Percentiles rank a stretch among this genome's conserved stretches.
These are phyloP conservation scores for Pseudomugil gertrudae DNA, from an alignment of 2,797 vertebrate genomes.

Conservation along the genomic window DNA sequence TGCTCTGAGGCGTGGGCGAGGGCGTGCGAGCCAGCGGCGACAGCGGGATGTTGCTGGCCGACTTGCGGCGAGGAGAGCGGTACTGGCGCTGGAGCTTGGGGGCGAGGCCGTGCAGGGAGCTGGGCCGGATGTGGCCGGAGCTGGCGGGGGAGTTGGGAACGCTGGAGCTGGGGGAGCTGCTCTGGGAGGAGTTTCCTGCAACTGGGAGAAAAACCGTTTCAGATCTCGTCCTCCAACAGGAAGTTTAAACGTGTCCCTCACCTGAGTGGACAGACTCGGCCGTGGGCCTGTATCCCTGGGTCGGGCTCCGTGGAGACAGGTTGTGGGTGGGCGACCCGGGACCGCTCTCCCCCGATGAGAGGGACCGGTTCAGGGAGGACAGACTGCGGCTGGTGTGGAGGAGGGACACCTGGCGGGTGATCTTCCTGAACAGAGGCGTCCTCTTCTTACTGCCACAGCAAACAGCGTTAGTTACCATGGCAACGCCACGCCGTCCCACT, in stretches of 20 bases:
- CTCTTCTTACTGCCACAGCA: conserved; percentile 86
- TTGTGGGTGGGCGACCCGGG: conserved; percentile 94
- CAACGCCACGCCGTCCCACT: conserved; percentile 1
- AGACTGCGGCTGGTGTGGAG: conserved; percentile 96
- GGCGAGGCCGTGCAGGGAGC: conserved; percentile 92
- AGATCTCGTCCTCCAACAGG: too few species aligned
- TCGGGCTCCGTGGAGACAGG: conserved; percentile 93
- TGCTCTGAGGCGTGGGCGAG: conserved; percentile 91
- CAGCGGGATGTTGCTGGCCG: conserved; percentile 94
- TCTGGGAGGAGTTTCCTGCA: conserved; percentile 94
- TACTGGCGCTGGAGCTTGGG: conserved; percentile 97
- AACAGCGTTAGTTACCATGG: neutral
- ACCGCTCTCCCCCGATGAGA: conserved; percentile 95
- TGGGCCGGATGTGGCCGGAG: conserved; percentile 94
- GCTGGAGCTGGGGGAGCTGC: conserved; percentile 96
- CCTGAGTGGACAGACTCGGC: conserved; percentile 92
- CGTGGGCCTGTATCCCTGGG: conserved; percentile 90
- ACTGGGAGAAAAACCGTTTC: too few species aligned
- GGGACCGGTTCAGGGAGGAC: conserved; percentile 93
- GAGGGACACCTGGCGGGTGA: conserved; percentile 92
- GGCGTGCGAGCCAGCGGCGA: conserved; percentile 96
- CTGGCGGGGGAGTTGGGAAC: conserved; percentile 95
- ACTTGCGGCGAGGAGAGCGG: conserved; percentile 94
- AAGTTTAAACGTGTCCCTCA: too few species aligned
- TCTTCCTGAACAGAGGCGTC: conserved; percentile 92